Evolutionary conservation across 2,888 invertebrate species (phyloP).

Genomic region (Caenorhabditis zanzibari): DNA sequence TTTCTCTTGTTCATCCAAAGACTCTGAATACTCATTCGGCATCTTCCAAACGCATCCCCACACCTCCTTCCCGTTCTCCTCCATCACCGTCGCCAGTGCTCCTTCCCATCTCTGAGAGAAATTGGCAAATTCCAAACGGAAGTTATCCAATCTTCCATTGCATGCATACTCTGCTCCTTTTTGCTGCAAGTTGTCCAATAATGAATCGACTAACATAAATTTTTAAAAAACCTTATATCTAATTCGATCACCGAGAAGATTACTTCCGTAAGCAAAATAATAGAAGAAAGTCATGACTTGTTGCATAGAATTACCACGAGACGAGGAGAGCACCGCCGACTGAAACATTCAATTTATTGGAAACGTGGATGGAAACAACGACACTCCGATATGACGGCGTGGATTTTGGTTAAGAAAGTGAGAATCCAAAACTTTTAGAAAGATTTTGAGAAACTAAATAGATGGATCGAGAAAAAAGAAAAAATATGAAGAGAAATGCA

Average conservation of each 20-base stretch:
- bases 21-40: conserved; percentile 70
- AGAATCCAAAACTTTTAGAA: not conserved
- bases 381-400: conserved; percentile 15
- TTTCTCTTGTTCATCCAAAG: conserved; percentile 78
- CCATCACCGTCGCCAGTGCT: conserved; percentile 74
- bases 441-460: not conserved
- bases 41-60: conserved; percentile 82
- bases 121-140: conserved; percentile 76
- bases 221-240: conserved; percentile 63
- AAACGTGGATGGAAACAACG: conserved; percentile 45
- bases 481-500: too few relatives aligned
- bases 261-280: conserved; percentile 81
- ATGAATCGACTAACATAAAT: not conserved
- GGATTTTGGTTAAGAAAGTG: not conserved
- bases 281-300: conserved; percentile 75
- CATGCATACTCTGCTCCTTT: conserved; percentile 78
- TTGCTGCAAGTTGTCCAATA: conserved; percentile 68
- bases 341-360: conserved; percentile 8
- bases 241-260: conserved; percentile 78
- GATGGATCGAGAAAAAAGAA: too few relatives aligned
- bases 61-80: conserved; percentile 60
- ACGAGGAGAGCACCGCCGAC: conserved; percentile 12
- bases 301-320: conserved; percentile 42
- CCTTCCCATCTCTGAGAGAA: conserved; percentile 79
- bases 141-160: conserved; percentile 73